Conservation (phyloP, 2,797 vertebrate genomes). For the Melanotaenia nigrans region DNA sequence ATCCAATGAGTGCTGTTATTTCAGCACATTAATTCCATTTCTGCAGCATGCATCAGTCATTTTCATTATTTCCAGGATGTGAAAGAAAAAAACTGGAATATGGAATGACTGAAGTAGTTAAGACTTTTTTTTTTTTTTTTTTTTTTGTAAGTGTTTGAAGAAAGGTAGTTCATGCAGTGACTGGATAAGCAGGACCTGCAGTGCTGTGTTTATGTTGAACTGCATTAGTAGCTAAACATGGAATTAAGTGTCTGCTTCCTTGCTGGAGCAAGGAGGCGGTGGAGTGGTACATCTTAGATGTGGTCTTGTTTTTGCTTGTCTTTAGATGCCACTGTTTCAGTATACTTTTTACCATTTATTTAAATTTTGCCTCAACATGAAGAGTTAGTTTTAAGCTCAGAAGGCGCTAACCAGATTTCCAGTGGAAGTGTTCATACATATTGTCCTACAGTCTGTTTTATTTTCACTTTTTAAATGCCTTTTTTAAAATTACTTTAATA, state of each 20-base stretch:
- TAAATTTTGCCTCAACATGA: not conserved
- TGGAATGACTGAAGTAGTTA: not conserved
- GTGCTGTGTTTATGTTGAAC: conserved; percentile 30
- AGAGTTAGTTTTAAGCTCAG: not conserved
- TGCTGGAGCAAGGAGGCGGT: conserved; percentile 20
- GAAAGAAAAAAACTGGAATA: not conserved
- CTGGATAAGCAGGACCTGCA: conserved; percentile 30
- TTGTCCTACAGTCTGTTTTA: not conserved
- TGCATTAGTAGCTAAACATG: conserved; percentile 37
- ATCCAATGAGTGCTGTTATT: conserved; percentile 6
- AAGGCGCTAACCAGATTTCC: conserved; percentile 20
- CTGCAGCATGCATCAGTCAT: conserved; percentile 4
- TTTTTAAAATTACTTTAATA: not conserved
- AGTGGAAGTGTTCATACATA: not conserved
- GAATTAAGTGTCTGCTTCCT: conserved; percentile 25
- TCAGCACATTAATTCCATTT: conserved; percentile 30
- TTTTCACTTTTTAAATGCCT: not conserved
- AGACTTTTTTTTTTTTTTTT: too few species aligned
- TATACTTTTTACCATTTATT: not conserved
- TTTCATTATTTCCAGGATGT: not conserved
- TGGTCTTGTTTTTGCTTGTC: not conserved
- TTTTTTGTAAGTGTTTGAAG: not conserved
- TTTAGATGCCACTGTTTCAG: conserved; percentile 16
- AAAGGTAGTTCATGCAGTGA: not conserved
- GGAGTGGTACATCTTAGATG: not conserved